These are phyloP conservation scores for Megaceryle maxima DNA, from an alignment of 2,113 vertebrate species.

Conservation along the genomic window DNA sequence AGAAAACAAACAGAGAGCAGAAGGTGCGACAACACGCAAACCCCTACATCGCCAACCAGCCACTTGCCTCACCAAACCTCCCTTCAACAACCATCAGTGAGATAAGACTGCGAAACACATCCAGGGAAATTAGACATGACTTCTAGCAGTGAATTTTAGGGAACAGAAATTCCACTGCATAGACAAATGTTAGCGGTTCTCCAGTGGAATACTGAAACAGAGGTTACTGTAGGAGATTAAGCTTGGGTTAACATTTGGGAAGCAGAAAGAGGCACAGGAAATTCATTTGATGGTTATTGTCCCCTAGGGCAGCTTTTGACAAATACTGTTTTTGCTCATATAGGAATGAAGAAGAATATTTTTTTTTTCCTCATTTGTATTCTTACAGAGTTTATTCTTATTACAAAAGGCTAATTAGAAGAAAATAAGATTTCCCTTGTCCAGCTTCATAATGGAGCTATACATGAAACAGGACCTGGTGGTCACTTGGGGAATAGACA, in stretches of 20 bases:
- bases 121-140: not conserved
- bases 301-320: not conserved
- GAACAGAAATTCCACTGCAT: not conserved
- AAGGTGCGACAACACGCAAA: rapidly evolving
- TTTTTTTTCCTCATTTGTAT: not conserved
- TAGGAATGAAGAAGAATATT: not conserved
- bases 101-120: rapidly evolving
- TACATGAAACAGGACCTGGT: not conserved
- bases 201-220: not conserved
- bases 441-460: not conserved
- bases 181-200: not conserved
- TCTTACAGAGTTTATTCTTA: not conserved
- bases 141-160: not conserved
- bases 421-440: not conserved
- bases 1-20: not conserved
- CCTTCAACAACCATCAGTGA: rapidly evolving
- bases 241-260: not conserved
- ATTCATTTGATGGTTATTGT: not conserved
- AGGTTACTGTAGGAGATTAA: not conserved
- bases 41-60: rapidly evolving
- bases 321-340: not conserved
- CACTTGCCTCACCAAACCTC: not conserved
- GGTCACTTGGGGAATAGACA: not conserved
- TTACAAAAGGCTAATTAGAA: not conserved
- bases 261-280: not conserved